These are phyloP conservation scores for Trigoniulus corallinus DNA, from an alignment of 1,140 invertebrate genomes.

Conservation along the genomic window DNA sequence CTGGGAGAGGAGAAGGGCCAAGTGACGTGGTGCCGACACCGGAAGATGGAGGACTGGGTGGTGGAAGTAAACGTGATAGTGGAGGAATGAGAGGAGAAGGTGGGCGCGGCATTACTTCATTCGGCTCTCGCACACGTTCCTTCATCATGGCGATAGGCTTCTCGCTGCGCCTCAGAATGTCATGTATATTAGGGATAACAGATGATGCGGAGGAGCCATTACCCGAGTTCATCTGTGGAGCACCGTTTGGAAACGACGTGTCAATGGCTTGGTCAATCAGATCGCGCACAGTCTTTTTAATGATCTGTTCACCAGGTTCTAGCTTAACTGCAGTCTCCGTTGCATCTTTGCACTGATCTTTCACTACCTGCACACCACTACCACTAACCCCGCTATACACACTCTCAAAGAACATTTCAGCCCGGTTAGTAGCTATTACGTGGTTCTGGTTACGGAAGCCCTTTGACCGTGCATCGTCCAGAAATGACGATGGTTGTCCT, in stretches of 20 bases:
- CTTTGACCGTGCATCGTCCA: slow-evolving; percentile 4
- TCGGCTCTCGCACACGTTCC: not conserved
- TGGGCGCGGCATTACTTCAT: slow-evolving; percentile 9
- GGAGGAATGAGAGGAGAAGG: slow-evolving; percentile 8
- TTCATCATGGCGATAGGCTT: not conserved
- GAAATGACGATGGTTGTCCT: slow-evolving; percentile 8
- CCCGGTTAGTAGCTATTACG: too few relatives aligned
- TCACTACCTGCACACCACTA: not conserved
- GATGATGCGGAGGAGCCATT: not conserved
- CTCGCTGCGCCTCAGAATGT: slow-evolving; percentile 2
- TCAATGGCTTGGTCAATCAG: not conserved
- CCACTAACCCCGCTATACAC: not conserved
- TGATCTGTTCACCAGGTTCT: not conserved
- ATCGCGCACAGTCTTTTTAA: not conserved
- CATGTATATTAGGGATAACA: slow-evolving; percentile 9
- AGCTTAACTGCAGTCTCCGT: not conserved
- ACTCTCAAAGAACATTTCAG: not conserved
- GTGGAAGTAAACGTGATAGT: slow-evolving; percentile 9
- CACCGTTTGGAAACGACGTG: not conserved
- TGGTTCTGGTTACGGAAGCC: slow-evolving; percentile 1
- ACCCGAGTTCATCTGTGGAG: not conserved
- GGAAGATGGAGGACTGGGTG: too few relatives aligned
- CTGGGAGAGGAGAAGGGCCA: slow-evolving; percentile 14
- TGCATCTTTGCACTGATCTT: too few relatives aligned
- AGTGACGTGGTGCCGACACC: slow-evolving; percentile 13